Percentiles rank a stretch among this genome's conserved stretches.
Evolutionary conservation across 2,888 invertebrate species (phyloP).

Genomic region (Bruchidius siliquastri): DNA sequence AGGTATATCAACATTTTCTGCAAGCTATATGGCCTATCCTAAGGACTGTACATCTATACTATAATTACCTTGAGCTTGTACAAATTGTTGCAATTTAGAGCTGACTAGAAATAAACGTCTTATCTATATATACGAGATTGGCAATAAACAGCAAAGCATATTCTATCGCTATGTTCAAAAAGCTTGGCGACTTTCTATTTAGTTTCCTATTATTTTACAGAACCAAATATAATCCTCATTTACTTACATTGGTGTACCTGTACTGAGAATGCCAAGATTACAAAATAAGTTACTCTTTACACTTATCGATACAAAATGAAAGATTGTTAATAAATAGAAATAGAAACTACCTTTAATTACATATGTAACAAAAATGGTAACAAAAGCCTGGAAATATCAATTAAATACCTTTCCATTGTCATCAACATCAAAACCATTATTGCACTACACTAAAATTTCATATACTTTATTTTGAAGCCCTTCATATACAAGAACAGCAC

Average conservation of each 20-base stretch:
- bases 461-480: no score
- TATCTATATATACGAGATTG: slow-evolving; percentile 2
- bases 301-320: neutral
- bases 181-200: slow-evolving; percentile 15
- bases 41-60: neutral
- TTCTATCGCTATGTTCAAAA: slow-evolving; percentile 24
- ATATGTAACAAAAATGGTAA: neutral
- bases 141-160: slow-evolving; percentile 13
- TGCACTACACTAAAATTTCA: no score
- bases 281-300: slow-evolving; percentile 17
- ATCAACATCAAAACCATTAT: no score
- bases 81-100: slow-evolving; percentile 16
- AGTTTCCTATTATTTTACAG: slow-evolving; percentile 2
- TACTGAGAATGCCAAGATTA: slow-evolving; percentile 25
- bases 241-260: slow-evolving; percentile 35
- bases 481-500: no score
- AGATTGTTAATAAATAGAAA: neutral
- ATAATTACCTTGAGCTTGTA: neutral
- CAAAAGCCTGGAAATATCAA: neutral
- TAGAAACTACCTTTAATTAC: neutral
- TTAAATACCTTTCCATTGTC: no score
- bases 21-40: neutral
- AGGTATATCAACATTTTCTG: neutral
- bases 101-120: slow-evolving; percentile 24
- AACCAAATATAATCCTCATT: slow-evolving; percentile 7